Evolutionary conservation across 2,113 vertebrate species (phyloP).

Genomic region (Mus musculus): GRCm39 chr3:67232001-67232500

Average conservation of each 20-base stretch:
- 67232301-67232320: background rate
- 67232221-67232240: background rate
- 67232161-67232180: background rate
- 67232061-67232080: constrained; percentile 44
- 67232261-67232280: background rate
- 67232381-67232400: constrained; percentile 46
- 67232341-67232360: background rate
- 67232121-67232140: background rate
- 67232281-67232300: background rate
- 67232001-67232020: constrained; percentile 79
- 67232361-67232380: background rate
- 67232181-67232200: constrained; percentile 17
- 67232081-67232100: constrained; percentile 40
- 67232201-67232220: background rate
- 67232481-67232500: background rate
- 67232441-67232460: background rate
- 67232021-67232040: constrained; percentile 65
- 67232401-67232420: background rate
- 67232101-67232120: background rate
- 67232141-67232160: background rate
- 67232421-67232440: background rate
- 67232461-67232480: background rate
- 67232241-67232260: background rate
- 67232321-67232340: constrained; percentile 11
- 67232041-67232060: constrained; percentile 5